Evolutionary conservation across 2,113 vertebrate genomes (phyloP).

Genomic region (Oreotrochilus melanogaster): DNA sequence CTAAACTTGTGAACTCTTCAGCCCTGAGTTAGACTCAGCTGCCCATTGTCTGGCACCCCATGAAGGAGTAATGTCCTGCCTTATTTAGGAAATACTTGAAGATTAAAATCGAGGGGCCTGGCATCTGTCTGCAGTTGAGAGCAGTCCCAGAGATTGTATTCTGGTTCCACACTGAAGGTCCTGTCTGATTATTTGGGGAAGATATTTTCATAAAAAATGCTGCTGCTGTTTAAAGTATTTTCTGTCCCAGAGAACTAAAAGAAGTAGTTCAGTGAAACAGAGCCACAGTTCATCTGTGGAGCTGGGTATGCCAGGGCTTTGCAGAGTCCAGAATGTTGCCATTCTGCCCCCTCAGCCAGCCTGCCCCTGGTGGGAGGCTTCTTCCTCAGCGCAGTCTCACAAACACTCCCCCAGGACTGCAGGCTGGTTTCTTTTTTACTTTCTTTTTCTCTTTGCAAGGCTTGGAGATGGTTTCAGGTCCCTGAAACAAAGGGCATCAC

Average conservation of each 20-base stretch:
- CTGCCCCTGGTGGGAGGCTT: rapidly evolving
- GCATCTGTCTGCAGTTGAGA: background rate
- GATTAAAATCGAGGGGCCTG: background rate
- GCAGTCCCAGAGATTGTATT: background rate
- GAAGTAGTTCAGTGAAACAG: background rate
- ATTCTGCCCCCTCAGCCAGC: background rate
- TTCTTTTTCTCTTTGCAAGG: conserved; percentile 65
- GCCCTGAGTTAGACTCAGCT: rapidly evolving
- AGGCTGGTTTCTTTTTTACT: conserved; percentile 58
- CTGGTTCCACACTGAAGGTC: background rate
- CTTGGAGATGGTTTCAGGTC: conserved; percentile 10
- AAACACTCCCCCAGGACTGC: conserved; percentile 62
- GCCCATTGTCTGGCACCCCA: rapidly evolving
- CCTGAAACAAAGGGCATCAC: conserved; percentile 43
- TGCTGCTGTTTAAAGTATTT: background rate
- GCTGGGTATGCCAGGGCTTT: no score
- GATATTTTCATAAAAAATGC: background rate
- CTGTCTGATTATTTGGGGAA: background rate
- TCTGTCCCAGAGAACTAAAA: background rate
- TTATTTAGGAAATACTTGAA: background rate
- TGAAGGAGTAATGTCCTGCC: rapidly evolving
- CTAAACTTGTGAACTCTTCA: background rate
- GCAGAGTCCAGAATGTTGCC: background rate
- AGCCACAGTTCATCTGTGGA: background rate
- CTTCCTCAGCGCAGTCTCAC: conserved; percentile 52